phyloP scores from a whole-genome alignment of 64 coral and sea anemone genomes.

The Stichodactyla helianthus region DNA sequence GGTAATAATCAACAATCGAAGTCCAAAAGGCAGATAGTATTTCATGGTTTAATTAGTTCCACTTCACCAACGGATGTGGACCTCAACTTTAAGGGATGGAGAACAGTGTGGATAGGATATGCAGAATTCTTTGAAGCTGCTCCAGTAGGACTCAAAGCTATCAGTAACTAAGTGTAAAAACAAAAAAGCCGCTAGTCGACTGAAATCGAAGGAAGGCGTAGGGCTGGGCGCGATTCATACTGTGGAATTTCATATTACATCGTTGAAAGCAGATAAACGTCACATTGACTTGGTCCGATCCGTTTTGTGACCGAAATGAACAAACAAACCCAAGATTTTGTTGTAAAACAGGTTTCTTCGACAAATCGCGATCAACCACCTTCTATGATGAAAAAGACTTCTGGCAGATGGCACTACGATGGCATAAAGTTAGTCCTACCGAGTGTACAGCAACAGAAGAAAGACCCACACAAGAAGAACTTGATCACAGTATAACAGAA shows the following conservation, averaged over 20 bases:
- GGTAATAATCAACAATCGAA: neutral
- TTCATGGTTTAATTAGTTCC: neutral
- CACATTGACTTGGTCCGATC: conserved; percentile 27
- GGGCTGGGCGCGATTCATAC: neutral
- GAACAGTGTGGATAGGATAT: conserved; percentile 34
- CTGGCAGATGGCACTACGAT: conserved; percentile 29
- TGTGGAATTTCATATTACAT: neutral
- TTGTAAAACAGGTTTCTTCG: conserved; percentile 16
- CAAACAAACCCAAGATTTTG: conserved; percentile 36
- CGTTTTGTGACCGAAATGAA: neutral
- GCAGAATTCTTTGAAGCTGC: neutral
- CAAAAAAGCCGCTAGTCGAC: too few relatives aligned
- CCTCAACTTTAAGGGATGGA: conserved; percentile 34
- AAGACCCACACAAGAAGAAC: neutral
- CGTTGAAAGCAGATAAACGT: conserved; percentile 7
- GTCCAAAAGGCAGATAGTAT: conserved; percentile 13
- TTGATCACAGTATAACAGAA: neutral
- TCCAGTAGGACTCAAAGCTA: too few relatives aligned
- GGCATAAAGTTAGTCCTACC: neutral
- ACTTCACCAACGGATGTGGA: neutral
- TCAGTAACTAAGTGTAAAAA: too few relatives aligned
- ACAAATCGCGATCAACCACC: neutral
- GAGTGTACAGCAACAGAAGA: neutral
- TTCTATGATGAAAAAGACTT: conserved; percentile 12
- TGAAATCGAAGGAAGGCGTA: neutral